Evolutionary conservation across 2,888 invertebrate genomes (phyloP).

Genomic region (Folsomia candida): DNA sequence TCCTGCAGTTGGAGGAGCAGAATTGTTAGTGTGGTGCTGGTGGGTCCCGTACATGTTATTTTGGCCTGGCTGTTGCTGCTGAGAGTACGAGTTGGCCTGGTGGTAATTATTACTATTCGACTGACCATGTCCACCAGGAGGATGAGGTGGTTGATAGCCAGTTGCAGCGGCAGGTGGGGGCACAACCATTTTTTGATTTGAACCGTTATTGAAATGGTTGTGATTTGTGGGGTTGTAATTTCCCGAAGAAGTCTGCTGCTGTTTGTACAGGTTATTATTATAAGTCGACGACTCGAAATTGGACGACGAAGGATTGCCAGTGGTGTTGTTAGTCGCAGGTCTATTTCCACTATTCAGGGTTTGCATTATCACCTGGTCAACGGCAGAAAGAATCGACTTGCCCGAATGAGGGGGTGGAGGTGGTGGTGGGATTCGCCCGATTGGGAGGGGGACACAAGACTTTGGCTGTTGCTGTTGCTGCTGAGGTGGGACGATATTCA

Average conservation of each 20-base stretch:
- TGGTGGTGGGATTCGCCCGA: constrained; percentile 29
- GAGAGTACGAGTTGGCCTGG: neutral
- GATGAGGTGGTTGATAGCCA: constrained; percentile 16
- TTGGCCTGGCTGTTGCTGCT: constrained; percentile 21
- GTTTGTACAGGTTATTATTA: constrained; percentile 19
- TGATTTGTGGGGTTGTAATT: neutral
- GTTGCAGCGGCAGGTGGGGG: constrained; percentile 12
- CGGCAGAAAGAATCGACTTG: constrained; percentile 38
- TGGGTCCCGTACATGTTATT: neutral
- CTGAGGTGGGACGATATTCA: constrained; percentile 10
- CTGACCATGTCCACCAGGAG: too few species aligned
- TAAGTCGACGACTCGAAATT: constrained; percentile 1
- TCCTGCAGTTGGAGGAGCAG: neutral
- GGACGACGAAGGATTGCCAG: neutral
- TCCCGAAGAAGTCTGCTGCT: neutral
- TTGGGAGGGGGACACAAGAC: constrained; percentile 1
- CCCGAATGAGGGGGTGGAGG: constrained; percentile 30
- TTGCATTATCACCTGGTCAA: constrained; percentile 45
- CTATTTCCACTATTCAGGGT: constrained; percentile 38
- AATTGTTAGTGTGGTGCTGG: neutral
- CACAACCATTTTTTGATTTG: neutral
- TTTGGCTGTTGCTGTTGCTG: constrained; percentile 7
- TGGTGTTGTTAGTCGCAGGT: constrained; percentile 22
- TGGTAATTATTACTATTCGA: constrained; percentile 15
- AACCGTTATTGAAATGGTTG: neutral